Conservation (phyloP, 2,888 invertebrate species). For the Caenorhabditis angaria region DNA sequence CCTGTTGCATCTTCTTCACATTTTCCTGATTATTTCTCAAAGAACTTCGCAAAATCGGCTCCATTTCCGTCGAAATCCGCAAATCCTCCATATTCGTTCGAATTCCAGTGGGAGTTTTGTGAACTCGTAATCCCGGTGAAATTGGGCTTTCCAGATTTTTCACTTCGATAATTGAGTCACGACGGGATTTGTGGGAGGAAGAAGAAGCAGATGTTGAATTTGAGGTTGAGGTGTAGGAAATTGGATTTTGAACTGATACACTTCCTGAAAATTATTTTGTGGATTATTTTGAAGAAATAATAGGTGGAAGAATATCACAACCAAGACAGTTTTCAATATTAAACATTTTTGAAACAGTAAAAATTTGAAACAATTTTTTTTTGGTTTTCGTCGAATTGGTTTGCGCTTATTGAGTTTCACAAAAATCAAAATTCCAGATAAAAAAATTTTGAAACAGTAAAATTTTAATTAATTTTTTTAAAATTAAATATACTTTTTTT, state of each 20-base stretch:
- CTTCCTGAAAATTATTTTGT: conserved; percentile 29
- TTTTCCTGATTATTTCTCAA: conserved; percentile 21
- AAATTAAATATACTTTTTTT: too few species aligned
- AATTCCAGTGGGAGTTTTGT: conserved; percentile 5
- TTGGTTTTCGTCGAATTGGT: background rate
- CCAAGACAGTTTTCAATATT: background rate
- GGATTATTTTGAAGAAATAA: too few species aligned
- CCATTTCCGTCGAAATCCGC: too few species aligned
- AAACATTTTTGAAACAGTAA: too few species aligned
- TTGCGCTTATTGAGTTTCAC: background rate
- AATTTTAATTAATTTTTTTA: too few species aligned
- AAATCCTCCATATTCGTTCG: background rate
- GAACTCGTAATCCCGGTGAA: conserved; percentile 26
- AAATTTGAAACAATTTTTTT: background rate
- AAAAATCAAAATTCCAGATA: too few species aligned
- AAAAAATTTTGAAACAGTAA: background rate
- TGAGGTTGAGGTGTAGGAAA: too few species aligned
- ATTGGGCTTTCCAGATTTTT: conserved; percentile 22
- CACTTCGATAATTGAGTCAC: conserved; percentile 37
- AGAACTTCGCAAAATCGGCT: conserved; percentile 25
- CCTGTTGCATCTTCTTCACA: conserved; percentile 10
- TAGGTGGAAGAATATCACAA: too few species aligned
- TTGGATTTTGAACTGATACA: conserved; percentile 22
- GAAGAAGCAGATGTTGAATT: conserved; percentile 19
- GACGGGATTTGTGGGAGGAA: conserved; percentile 22